phyloP scores from a whole-genome alignment of 2,797 vertebrate species.

The Ptychobarbus kaznakovi region DNA sequence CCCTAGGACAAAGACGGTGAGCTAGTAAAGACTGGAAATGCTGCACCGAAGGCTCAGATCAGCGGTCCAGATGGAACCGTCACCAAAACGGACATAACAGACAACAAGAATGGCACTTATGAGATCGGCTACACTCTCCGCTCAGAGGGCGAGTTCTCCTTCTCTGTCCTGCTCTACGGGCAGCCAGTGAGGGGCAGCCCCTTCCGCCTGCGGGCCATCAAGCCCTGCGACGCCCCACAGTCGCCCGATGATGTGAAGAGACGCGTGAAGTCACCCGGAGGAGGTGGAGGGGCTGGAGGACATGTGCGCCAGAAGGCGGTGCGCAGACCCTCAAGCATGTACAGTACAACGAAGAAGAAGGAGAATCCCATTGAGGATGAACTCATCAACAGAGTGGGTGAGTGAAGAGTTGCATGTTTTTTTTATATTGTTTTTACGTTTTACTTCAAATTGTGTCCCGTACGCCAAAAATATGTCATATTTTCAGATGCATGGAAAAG shows the following conservation, averaged over 20 bases:
- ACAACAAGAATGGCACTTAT: constrained; percentile 96
- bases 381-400: constrained; percentile 95
- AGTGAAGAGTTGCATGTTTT: constrained; percentile 65
- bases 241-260: constrained; percentile 93
- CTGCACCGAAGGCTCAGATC: constrained; percentile 85
- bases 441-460: background rate
- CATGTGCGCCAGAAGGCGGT: constrained; percentile 95
- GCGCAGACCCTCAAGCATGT: constrained; percentile 94
- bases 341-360: constrained; percentile 94
- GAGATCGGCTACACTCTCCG: constrained; percentile 89
- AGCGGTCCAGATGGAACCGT: constrained; percentile 76
- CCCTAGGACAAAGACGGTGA: constrained; percentile 79
- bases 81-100: constrained; percentile 81
- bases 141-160: constrained; percentile 87
- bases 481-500: background rate
- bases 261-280: constrained; percentile 91
- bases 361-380: constrained; percentile 98
- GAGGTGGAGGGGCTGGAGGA: constrained; percentile 81
- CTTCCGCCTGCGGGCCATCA: constrained; percentile 85
- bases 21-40: constrained; percentile 90
- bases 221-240: constrained; percentile 84
- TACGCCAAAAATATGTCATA: background rate
- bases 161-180: constrained; percentile 86
- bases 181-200: constrained; percentile 89
- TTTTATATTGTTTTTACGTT: no score